Evolutionary conservation across 1,140 invertebrate genomes (phyloP).

Genomic region (Helicoverpa zea): DNA sequence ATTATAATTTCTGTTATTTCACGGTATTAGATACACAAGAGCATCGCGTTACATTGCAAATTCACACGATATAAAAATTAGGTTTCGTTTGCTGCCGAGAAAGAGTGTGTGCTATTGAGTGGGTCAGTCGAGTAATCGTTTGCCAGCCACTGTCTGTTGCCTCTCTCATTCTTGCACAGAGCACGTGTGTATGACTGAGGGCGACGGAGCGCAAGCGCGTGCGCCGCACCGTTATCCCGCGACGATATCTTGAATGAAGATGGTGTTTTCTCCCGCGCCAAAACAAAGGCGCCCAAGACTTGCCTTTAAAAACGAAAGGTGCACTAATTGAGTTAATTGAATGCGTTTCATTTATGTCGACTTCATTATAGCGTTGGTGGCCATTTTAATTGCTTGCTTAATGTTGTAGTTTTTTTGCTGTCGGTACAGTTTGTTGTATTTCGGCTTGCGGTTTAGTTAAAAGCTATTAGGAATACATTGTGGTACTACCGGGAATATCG

Average conservation of each 20-base stretch:
- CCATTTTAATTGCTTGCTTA: conserved; percentile 28
- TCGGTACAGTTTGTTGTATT: conserved; percentile 26
- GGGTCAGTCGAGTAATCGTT: conserved; percentile 86
- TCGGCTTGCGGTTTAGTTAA: conserved; percentile 1
- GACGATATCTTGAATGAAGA: conserved; percentile 85
- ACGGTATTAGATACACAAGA: conserved; percentile 62
- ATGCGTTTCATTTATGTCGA: conserved; percentile 60
- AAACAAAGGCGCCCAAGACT: conserved; percentile 79
- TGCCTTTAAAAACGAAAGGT: conserved; percentile 81
- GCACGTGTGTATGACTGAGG: conserved; percentile 49
- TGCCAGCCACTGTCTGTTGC: conserved; percentile 68
- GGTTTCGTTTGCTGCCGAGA: conserved; percentile 82
- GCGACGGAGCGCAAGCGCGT: conserved; percentile 67
- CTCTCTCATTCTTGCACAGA: conserved; percentile 60
- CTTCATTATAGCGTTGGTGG: conserved; percentile 23
- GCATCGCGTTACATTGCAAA: conserved; percentile 70
- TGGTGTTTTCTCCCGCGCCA: conserved; percentile 84
- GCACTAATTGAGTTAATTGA: conserved; percentile 73
- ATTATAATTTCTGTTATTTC: conserved; percentile 67
- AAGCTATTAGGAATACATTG: conserved; percentile 13
- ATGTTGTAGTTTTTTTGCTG: conserved; percentile 33
- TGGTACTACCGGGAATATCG: not conserved
- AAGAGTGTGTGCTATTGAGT: conserved; percentile 83
- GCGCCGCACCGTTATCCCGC: conserved; percentile 81
- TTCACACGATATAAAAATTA: conserved; percentile 82